Base-by-base conservation (phyloP, 2,797 vertebrate genomes). In the Alauda arvensis region DNA sequence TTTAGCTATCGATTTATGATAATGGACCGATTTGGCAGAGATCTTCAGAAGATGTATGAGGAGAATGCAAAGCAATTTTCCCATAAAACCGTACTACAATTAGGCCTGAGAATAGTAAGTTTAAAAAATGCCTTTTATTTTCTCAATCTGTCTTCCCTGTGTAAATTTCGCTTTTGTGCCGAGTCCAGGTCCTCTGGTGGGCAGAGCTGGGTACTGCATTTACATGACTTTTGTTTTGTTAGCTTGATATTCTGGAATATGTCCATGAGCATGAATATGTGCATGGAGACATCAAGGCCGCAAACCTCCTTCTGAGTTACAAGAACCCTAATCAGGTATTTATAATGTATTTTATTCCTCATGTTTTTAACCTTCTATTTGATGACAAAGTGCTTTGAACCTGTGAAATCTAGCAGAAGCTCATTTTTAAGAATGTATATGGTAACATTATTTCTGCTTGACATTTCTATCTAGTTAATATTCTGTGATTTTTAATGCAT, bases 221-320 rank as follows among this genome's bases (percentile, higher is more conserved):
- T 42, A 94, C 45, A 25, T 75, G 65, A 87, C 26, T 96, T 89
- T 14, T 86, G 69, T 93, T 95, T 96, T 92, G 48, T 92, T 85
- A 99, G 99, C 96, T 99, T 94, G 98, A 99, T 90, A 96, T 97
- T 79, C 97, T 99, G 96, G 99, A 99, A 89, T 99, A 98, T 79
- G 91, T 99, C 93, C 99, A 99, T 7, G 98, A 99, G 20, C 98
- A 99, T 45, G 99, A 99, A 94, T 99, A 99, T 26, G 99, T 99
- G 28, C 99, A 99, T 5, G 99, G 98, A 25, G 99, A 99, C 87
- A 98, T 99, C 94, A 99, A 99, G 96, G 99, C 99, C 12, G 98
- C 99, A 63, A 99, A 99, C 95, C 98, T 99, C 65, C 97, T 99
- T 61, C 96, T 99, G 94, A 98, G 98, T 95, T 93, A 98, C 96